phyloP scores from a whole-genome alignment of 2,113 vertebrate species.

The Vulpes ferrilata region DNA sequence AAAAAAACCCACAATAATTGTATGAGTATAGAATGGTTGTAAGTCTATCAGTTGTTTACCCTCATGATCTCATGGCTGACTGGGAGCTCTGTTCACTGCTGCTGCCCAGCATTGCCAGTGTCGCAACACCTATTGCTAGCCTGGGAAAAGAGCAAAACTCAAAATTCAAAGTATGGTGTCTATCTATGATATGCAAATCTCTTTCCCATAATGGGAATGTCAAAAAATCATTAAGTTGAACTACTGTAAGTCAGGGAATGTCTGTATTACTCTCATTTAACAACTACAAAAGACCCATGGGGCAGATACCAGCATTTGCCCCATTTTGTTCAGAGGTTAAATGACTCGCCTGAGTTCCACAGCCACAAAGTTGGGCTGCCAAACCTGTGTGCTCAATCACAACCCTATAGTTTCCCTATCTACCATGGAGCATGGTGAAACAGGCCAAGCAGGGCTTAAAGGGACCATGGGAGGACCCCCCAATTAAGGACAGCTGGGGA shows the following conservation, averaged over 20 bases:
- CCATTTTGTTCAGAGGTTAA: constrained; percentile 9
- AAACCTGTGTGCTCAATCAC: neutral
- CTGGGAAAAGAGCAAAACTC: neutral
- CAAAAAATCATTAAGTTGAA: neutral
- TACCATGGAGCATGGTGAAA: neutral
- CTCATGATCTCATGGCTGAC: neutral
- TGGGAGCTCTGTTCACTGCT: neutral
- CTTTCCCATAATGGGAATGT: neutral
- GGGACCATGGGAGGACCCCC: neutral
- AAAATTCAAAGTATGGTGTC: neutral
- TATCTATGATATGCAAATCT: neutral
- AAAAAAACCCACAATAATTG: too few relatives aligned
- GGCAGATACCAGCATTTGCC: neutral
- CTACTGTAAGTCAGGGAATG: neutral
- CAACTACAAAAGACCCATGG: neutral
- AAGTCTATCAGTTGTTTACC: neutral
- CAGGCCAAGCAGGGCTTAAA: neutral
- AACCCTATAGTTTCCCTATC: neutral
- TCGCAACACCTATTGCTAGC: neutral
- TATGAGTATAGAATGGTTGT: neutral
- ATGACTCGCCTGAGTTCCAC: neutral
- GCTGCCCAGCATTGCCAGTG: neutral
- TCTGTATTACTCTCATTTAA: neutral
- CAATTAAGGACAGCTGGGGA: neutral
- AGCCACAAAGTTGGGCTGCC: neutral